A percentile compares a stretch with the other conserved stretches of the same genome.
These are phyloP conservation scores for Umimayanthus kanabou DNA, from an alignment of 92 coral and sea anemone species.

Conservation along the genomic window DNA sequence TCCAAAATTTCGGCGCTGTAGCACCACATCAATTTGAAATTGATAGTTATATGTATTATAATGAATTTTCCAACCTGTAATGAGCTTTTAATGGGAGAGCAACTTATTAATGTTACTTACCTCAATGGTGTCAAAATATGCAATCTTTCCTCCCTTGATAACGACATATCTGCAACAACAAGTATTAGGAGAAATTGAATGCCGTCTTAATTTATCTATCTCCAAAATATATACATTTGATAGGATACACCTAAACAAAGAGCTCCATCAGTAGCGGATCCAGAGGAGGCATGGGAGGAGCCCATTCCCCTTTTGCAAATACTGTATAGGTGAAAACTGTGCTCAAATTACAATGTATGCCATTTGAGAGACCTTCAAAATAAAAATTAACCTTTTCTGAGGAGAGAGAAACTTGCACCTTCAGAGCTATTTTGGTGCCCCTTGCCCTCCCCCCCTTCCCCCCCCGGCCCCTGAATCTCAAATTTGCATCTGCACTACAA, in stretches of 20 bases:
- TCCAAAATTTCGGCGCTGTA: too few relatives aligned
- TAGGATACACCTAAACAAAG: too few relatives aligned
- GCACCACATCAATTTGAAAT: too few relatives aligned
- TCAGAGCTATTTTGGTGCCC: not conserved
- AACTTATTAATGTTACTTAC: constrained; percentile 41
- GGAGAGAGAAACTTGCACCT: not conserved
- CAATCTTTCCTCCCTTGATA: constrained; percentile 81
- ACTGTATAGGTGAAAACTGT: not conserved
- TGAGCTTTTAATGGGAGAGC: too few relatives aligned
- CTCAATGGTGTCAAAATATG: constrained; percentile 88
- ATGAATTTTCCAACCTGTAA: too few relatives aligned
- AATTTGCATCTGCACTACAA: not conserved
- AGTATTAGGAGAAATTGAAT: not conserved
- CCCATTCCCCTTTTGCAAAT: not conserved
- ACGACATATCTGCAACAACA: constrained; percentile 81
- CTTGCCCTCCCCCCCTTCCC: not conserved
- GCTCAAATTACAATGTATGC: not conserved
- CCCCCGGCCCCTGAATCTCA: too few relatives aligned
- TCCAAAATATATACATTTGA: too few relatives aligned
- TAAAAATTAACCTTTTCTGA: too few relatives aligned
- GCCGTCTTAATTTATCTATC: too few relatives aligned
- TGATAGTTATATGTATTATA: too few relatives aligned
- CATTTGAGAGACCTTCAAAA: not conserved
- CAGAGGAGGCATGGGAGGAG: too few relatives aligned
- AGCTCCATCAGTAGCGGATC: too few relatives aligned